A percentile compares a stretch with the other conserved stretches of the same genome.
Conservation (phyloP, 53 echinoderm and acorn worm species). For the Apostichopus leukothele region DNA sequence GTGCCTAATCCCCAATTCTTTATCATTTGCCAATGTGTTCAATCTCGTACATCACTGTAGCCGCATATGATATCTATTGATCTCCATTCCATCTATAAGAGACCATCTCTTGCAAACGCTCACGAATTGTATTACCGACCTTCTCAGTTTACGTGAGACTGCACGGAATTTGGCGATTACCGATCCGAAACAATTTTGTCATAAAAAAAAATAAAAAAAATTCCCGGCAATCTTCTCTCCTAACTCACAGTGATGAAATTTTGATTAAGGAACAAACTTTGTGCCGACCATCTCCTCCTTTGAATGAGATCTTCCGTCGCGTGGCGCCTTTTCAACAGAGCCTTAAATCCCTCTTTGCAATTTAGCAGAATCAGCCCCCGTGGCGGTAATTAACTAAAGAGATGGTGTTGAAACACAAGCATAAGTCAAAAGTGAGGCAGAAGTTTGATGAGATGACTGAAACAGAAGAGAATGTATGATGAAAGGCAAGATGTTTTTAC, state of each 20-base stretch:
- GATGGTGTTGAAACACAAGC: constrained; percentile 25
- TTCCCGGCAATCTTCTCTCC: constrained; percentile 2
- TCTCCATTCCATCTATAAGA: neutral
- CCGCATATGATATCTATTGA: neutral
- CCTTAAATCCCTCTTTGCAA: constrained; percentile 43
- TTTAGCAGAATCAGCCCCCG: constrained; percentile 17
- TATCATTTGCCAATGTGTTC: neutral
- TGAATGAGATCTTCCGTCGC: constrained; percentile 25
- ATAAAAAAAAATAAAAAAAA: neutral
- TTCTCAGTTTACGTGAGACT: neutral
- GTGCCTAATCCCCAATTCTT: too few species aligned
- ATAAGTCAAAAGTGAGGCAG: constrained; percentile 15
- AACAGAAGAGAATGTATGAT: neutral
- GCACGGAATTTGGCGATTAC: neutral
- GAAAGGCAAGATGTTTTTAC: neutral
- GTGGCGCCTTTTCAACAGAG: constrained; percentile 36
- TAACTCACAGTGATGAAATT: constrained; percentile 30
- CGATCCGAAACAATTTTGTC: constrained; percentile 7
- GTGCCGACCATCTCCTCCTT: neutral
- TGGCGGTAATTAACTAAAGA: constrained; percentile 38
- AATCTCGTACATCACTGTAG: neutral
- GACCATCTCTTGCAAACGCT: neutral
- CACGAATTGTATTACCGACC: neutral
- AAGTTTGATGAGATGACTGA: neutral
- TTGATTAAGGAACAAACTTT: constrained; percentile 33